phyloP scores from a whole-genome alignment of 2,113 vertebrate species.

The Axis porcinus region DNA sequence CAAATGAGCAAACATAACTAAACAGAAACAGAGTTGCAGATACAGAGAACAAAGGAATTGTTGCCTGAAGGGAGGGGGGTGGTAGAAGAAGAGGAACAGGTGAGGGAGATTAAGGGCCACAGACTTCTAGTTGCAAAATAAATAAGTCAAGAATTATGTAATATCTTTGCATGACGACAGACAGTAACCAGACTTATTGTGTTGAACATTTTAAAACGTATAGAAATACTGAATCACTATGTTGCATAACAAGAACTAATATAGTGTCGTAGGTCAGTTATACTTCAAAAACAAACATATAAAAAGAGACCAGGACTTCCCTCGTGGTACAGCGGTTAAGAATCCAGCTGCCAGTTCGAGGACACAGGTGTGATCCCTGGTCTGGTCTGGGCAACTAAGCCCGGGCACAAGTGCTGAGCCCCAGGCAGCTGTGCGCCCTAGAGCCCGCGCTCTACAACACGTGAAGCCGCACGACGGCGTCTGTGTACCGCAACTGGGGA shows the following conservation, averaged over 20 bases:
- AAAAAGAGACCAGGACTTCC: background rate
- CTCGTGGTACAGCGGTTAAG: background rate
- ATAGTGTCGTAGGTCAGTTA: background rate
- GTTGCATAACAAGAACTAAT: background rate
- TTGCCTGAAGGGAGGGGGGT: background rate
- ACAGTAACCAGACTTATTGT: background rate
- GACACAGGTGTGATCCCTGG: background rate
- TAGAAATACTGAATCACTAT: background rate
- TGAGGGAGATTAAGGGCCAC: background rate
- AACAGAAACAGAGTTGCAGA: background rate
- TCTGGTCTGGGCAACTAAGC: background rate
- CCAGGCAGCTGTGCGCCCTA: background rate
- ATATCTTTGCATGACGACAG: background rate
- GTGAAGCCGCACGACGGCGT: background rate
- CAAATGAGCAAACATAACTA: background rate
- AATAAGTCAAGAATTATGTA: background rate
- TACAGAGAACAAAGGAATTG: background rate
- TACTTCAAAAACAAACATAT: background rate
- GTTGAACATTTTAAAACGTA: background rate
- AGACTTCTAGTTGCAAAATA: background rate
- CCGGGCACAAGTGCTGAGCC: background rate
- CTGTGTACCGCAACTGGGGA: background rate
- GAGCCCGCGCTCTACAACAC: background rate
- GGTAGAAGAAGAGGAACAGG: background rate
- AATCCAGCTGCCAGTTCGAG: background rate